A percentile compares a stretch with the other conserved stretches of the same genome.
Conservation (phyloP, 2,888 invertebrate genomes). For the Carabus problematicus region DNA sequence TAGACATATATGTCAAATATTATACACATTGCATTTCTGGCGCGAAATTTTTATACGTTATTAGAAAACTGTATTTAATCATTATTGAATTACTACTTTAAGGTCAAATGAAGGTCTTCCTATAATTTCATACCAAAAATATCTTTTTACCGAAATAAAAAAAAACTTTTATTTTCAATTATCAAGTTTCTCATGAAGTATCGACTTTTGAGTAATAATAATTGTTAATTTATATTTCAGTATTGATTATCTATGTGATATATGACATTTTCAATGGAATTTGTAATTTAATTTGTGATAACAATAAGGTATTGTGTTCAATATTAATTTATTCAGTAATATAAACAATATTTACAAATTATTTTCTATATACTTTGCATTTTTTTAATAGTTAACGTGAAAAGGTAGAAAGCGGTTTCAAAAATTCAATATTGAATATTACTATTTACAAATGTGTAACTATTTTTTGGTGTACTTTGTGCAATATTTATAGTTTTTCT, state of each 20-base stretch:
- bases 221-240: constrained; percentile 11
- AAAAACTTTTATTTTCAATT: not conserved
- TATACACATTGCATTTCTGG: constrained; percentile 7
- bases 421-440: too few species aligned
- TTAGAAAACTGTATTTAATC: constrained; percentile 23
- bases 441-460: too few species aligned
- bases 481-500: too few species aligned
- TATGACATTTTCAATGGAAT: too few species aligned
- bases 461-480: too few species aligned
- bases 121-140: not conserved
- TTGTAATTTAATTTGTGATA: too few species aligned
- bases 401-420: too few species aligned
- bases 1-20: constrained; percentile 14
- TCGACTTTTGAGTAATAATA: constrained; percentile 15
- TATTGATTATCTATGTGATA: too few species aligned
- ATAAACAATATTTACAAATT: too few species aligned
- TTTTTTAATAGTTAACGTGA: too few species aligned
- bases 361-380: not conserved
- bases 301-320: too few species aligned
- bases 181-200: not conserved
- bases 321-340: too few species aligned
- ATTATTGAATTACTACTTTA: constrained; percentile 12
- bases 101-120: constrained; percentile 37
- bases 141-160: not conserved
- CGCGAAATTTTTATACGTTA: constrained; percentile 25